Evolutionary conservation across 2,888 invertebrate species (phyloP).

Genomic region (Cerastis leucographa): DNA sequence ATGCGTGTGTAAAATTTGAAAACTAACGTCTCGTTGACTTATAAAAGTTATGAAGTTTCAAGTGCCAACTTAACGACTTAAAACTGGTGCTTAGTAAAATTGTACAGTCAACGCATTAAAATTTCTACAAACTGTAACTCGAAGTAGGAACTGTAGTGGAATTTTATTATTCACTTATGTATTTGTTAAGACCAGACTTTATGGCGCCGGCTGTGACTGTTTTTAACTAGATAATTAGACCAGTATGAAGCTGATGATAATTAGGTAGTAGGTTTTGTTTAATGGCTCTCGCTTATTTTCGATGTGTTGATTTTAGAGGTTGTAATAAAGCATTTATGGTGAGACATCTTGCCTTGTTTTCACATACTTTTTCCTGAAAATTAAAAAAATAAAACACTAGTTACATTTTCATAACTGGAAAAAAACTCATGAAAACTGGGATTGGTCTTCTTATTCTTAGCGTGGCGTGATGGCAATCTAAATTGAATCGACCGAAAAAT

Average conservation of each 20-base stretch:
- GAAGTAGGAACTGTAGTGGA: slow-evolving; percentile 1
- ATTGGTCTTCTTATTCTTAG: neutral
- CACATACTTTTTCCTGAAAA: neutral
- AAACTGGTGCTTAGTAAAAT: slow-evolving; percentile 26
- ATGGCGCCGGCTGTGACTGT: neutral
- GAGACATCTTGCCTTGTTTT: neutral
- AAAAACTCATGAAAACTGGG: neutral
- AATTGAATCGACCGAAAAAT: neutral
- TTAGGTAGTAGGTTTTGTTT: too few species aligned
- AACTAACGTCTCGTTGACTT: neutral
- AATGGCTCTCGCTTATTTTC: neutral
- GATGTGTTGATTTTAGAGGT: neutral
- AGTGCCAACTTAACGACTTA: slow-evolving; percentile 15
- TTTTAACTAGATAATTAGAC: slow-evolving; percentile 1
- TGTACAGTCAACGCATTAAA: slow-evolving; percentile 24
- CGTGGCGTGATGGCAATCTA: neutral
- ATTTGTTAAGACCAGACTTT: slow-evolving; percentile 5
- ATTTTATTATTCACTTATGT: slow-evolving; percentile 43
- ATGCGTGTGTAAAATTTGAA: slow-evolving; percentile 1
- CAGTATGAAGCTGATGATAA: neutral
- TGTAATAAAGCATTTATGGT: neutral
- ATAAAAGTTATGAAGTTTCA: slow-evolving; percentile 19
- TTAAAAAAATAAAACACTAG: neutral
- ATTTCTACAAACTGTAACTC: slow-evolving; percentile 15
- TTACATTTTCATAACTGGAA: neutral